phyloP scores from a whole-genome alignment of 2,113 vertebrate species.

The Sinocyclocheilus anshuiensis region DNA sequence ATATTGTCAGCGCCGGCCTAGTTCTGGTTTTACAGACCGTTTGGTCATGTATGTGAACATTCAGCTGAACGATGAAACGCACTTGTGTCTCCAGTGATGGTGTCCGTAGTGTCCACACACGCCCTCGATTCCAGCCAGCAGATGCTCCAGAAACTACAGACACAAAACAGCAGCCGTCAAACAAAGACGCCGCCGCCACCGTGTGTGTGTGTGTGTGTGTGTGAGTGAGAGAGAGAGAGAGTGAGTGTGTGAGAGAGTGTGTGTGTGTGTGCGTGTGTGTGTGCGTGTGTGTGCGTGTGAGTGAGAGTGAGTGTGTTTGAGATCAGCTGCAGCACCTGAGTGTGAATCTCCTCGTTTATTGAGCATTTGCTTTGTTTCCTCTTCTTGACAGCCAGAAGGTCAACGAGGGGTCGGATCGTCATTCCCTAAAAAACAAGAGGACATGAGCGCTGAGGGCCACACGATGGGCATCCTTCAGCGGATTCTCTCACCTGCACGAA shows the following conservation, averaged over 20 bases:
- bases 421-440: conserved; percentile 80
- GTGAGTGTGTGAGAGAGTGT: too few relatives aligned
- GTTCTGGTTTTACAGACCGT: too few relatives aligned
- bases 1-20: too few relatives aligned
- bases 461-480: background rate
- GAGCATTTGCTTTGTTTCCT: conserved; percentile 88
- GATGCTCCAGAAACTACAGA: conserved; percentile 89
- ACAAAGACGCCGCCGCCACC: too few relatives aligned
- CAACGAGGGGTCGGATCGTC: conserved; percentile 94
- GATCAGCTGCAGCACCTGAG: conserved; percentile 78
- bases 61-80: conserved; percentile 46
- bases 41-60: background rate
- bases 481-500: conserved; percentile 88
- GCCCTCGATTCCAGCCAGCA: conserved; percentile 91
- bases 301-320: background rate
- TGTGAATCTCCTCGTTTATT: conserved; percentile 97
- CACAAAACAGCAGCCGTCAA: background rate
- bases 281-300: too few relatives aligned
- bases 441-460: background rate
- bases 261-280: too few relatives aligned
- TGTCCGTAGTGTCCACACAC: conserved; percentile 95
- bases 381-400: conserved; percentile 93
- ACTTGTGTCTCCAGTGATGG: conserved; percentile 98
- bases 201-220: too few relatives aligned
- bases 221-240: too few relatives aligned